A percentile compares a stretch with the other conserved stretches of the same genome.
These are phyloP conservation scores for Unio delphinus DNA, from an alignment of 2,888 invertebrate genomes.

Conservation along the genomic window DNA sequence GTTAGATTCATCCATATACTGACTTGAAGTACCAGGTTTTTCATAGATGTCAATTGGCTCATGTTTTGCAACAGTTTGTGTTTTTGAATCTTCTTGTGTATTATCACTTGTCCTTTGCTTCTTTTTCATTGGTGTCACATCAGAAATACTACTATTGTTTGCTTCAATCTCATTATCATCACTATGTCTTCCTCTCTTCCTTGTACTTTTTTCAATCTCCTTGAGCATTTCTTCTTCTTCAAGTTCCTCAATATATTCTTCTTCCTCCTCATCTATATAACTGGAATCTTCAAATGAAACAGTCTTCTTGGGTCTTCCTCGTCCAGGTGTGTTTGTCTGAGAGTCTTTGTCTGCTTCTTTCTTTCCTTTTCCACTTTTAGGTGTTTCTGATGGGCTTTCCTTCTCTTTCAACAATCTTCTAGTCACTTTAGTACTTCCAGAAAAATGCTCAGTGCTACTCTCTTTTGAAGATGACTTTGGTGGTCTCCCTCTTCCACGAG, in stretches of 20 bases:
- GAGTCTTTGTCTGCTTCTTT: background rate
- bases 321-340: background rate
- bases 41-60: slow-evolving; percentile 3
- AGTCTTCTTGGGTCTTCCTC: slow-evolving; percentile 7
- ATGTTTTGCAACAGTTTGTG: background rate
- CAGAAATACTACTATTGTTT: background rate
- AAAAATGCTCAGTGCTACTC: background rate
- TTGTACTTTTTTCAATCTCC: slow-evolving; percentile 5
- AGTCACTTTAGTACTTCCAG: slow-evolving; percentile 5
- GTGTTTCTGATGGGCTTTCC: slow-evolving; percentile 3
- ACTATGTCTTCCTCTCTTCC: slow-evolving; percentile 13
- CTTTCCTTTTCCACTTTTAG: slow-evolving; percentile 24
- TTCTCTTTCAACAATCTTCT: slow-evolving; percentile 2
- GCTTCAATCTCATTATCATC: slow-evolving; percentile 8
- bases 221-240: slow-evolving; percentile 12
- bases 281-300: slow-evolving; percentile 8
- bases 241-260: slow-evolving; percentile 11
- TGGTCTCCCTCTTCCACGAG: slow-evolving; percentile 18
- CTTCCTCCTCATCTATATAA: slow-evolving; percentile 4
- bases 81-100: slow-evolving; percentile 7
- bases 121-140: slow-evolving; percentile 23
- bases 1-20: background rate
- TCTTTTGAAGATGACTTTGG: slow-evolving; percentile 1
- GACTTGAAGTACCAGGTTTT: slow-evolving; percentile 4
- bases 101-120: slow-evolving; percentile 7